Conservation (phyloP, 2,113 vertebrate species). For the Platanista minor region DNA sequence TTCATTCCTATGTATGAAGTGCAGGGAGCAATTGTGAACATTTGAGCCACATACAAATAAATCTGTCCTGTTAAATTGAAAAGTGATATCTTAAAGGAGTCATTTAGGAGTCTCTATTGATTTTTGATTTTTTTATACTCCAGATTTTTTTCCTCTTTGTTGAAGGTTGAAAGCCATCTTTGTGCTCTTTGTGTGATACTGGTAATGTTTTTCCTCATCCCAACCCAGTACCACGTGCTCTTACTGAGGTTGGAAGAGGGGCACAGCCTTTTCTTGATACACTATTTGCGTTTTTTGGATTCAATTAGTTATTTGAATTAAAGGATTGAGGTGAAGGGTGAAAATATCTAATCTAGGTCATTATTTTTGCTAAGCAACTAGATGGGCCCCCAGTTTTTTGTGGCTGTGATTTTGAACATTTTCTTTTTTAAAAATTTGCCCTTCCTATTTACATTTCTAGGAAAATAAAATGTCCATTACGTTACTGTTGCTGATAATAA, state of each 20-base stretch:
- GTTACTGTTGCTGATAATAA: neutral
- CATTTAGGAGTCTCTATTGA: slow-evolving; percentile 80
- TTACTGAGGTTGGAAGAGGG: neutral
- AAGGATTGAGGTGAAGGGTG: neutral
- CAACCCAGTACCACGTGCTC: neutral
- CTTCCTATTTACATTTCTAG: slow-evolving; percentile 5
- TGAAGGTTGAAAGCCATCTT: slow-evolving; percentile 50
- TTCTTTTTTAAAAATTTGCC: neutral
- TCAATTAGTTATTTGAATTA: neutral
- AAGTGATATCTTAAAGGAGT: slow-evolving; percentile 80
- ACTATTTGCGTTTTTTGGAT: slow-evolving; percentile 9
- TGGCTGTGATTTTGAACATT: neutral
- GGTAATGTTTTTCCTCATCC: neutral
- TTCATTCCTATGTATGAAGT: slow-evolving; percentile 89
- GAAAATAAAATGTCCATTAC: neutral
- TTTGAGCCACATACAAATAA: slow-evolving; percentile 84
- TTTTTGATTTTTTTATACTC: slow-evolving; percentile 70
- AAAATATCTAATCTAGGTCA: neutral
- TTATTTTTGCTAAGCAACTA: neutral
- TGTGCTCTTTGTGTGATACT: slow-evolving; percentile 48
- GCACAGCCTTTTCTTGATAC: neutral
- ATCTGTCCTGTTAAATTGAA: slow-evolving; percentile 87
- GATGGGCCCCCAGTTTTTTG: neutral
- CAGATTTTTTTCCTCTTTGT: slow-evolving; percentile 48
- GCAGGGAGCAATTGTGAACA: slow-evolving; percentile 82